These are phyloP conservation scores for Lepidochrysops patricia DNA, from an alignment of 2,888 invertebrate genomes.

Conservation along the genomic window DNA sequence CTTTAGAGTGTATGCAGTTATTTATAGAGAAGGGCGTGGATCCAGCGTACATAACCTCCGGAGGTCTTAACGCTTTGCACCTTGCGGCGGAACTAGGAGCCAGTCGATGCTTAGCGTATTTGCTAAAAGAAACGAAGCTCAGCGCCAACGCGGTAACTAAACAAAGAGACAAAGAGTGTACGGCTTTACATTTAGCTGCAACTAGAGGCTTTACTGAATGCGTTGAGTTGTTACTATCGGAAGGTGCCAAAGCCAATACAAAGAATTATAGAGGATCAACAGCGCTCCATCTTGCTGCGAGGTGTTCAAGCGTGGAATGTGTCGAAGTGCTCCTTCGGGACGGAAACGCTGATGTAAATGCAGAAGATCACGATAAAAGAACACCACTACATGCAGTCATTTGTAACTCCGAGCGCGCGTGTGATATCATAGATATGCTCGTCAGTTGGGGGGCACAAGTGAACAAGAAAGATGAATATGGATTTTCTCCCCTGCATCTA, in stretches of 20 bases:
- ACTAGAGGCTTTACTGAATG: constrained; percentile 90
- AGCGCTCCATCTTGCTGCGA: constrained; percentile 89
- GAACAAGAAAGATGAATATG: constrained; percentile 88
- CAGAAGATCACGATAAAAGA: constrained; percentile 85
- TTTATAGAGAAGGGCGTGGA: constrained; percentile 84
- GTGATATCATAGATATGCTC: constrained; percentile 84
- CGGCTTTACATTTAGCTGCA: constrained; percentile 88
- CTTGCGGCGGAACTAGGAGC: constrained; percentile 86
- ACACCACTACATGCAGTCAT: constrained; percentile 88
- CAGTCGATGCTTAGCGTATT: constrained; percentile 80
- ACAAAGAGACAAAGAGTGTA: constrained; percentile 82
- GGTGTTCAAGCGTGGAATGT: constrained; percentile 86
- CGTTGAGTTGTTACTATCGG: constrained; percentile 82
- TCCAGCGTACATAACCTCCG: constrained; percentile 82
- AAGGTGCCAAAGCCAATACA: constrained; percentile 83
- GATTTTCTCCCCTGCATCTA: constrained; percentile 88
- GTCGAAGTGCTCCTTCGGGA: constrained; percentile 84
- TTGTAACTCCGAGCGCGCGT: constrained; percentile 83
- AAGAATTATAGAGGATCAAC: constrained; percentile 87
- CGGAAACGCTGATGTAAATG: constrained; percentile 84
- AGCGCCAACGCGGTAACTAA: constrained; percentile 81
- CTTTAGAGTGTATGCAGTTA: constrained; percentile 83
- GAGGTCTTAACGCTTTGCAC: constrained; percentile 86
- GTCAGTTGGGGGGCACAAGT: constrained; percentile 87
- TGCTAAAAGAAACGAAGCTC: constrained; percentile 82